Base-by-base conservation (phyloP, 2,113 vertebrate genomes). In the Hydrolagus affinis region DNA sequence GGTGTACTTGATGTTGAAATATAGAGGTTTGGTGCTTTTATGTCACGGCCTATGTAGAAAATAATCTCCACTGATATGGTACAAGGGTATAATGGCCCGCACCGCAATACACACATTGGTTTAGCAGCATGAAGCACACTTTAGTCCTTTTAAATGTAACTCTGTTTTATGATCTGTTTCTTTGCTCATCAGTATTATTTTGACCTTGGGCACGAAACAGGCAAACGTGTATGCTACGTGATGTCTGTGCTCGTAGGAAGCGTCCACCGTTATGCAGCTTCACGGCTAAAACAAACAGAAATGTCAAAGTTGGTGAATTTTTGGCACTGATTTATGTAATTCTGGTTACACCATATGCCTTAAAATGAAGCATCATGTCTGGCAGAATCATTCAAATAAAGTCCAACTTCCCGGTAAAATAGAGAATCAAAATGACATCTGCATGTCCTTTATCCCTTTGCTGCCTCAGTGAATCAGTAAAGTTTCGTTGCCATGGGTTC, bases 111-210 rank as follows among this genome's bases (percentile, higher is more conserved):
- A 88, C 88, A 90, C 91, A 89, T 92, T 91, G 91, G 88, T 89
- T 93, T 88, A 91, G 92, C 91, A 91, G 94, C 92, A 91, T 92
- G 93, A 92, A 95, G 90, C 91, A 86, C 88, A 91, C 90, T 93
- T 44, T 91, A 89, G 88, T 92, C 94, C 93, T 91, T 96, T 95
- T 93, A 93, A 89, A 91, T 93, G 95, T 93, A 96, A 95, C 94
- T 95, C 91, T 91, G 91, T 94, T 95, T 95, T 95, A 95, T 97
- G 94, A 89, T 88, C 91, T 78, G 57, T 59, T 77, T 95, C 92
- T 95, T 94, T 95, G 94, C 94, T 93, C 94, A 95, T 96, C 95
- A 94, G 94, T 96, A 95, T 94, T 93, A 93, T 93, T 85, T 88
- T 94, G 93, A 95, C 92, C 95, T 93, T 93, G 93, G 94, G 94